These are phyloP conservation scores for Amblyraja radiata DNA, from an alignment of 2,797 vertebrate genomes.

Conservation along the genomic window DNA sequence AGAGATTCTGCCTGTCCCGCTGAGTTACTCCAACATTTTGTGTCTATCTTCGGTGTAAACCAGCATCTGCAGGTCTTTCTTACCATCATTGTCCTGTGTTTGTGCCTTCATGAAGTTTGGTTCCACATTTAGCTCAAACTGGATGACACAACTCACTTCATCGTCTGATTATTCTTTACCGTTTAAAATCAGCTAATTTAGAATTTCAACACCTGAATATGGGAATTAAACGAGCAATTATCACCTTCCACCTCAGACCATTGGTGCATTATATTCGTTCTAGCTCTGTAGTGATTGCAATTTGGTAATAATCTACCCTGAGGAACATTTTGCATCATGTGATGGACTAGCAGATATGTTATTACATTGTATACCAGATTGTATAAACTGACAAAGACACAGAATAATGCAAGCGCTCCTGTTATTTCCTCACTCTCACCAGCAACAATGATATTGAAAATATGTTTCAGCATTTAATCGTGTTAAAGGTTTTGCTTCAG, in stretches of 20 bases:
- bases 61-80: too few relatives aligned
- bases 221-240: neutral
- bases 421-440: neutral
- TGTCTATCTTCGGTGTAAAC: too few relatives aligned
- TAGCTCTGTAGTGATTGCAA: neutral
- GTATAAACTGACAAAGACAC: neutral
- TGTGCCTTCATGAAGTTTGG: neutral
- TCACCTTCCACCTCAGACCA: neutral
- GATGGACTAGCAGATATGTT: neutral
- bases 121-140: neutral
- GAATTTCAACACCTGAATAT: neutral
- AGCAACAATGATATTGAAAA: conserved; percentile 18
- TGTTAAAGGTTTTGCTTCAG: conserved; percentile 37
- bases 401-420: neutral
- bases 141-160: neutral
- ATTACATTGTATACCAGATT: neutral
- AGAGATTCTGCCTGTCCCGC: too few relatives aligned
- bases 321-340: neutral
- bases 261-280: neutral
- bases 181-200: neutral
- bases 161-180: neutral
- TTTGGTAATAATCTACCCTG: neutral
- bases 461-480: conserved; percentile 23
- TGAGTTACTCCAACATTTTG: too few relatives aligned
- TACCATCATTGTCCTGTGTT: neutral